Base-by-base conservation (phyloP, 2,888 invertebrate species). In the Reticulitermes lucifugus region DNA sequence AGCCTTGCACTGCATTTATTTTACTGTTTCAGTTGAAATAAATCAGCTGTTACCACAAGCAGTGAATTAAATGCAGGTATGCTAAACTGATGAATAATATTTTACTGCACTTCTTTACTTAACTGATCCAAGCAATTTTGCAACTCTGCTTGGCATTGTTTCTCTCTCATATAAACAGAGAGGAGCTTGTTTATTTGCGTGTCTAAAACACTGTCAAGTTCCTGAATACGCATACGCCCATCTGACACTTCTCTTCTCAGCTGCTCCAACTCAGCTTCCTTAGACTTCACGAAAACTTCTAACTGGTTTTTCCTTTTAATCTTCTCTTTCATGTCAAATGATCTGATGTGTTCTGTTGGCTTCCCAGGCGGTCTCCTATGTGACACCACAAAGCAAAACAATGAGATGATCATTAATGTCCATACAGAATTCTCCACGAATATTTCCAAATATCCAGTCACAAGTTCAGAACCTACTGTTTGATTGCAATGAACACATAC, bases 351-450 rank as follows among this genome's bases (percentile, higher is more conserved):
- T 75, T 75, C 41, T 21, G 41, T 18, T 35, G 22, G 9, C 21
- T 75, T 75, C 22, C 43, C 75, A 9, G 75, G 75, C 0, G 75
- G 75, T 43, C 75, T 75, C 75, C 75, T 35, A 10, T 71, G 18
- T 29, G 25, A 71, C 35, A 35, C 25, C 4, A 51, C 12, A 51
- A 12, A 51, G 12, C 9, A 14, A 9, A 9, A 51, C 14, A 51
- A 7, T 51, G 9, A 51, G 14, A 51, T 51, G 51, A 51, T 51
- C 14, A 4, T 51, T 9, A 51, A 51, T 7, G 14, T 51, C 51
- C 14, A 9, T 51, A 51, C 14, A 51, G 51, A 9, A 51, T 51
- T 12, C 9, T 51, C 51, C 51, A 51, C 2, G 51, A 51, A 51
- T 4, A 51, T 51, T 9, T 51, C 9, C 9, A 1, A 14, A 51